These are phyloP conservation scores for Xestia xanthographa DNA, from an alignment of 2,888 invertebrate genomes.

Conservation along the genomic window DNA sequence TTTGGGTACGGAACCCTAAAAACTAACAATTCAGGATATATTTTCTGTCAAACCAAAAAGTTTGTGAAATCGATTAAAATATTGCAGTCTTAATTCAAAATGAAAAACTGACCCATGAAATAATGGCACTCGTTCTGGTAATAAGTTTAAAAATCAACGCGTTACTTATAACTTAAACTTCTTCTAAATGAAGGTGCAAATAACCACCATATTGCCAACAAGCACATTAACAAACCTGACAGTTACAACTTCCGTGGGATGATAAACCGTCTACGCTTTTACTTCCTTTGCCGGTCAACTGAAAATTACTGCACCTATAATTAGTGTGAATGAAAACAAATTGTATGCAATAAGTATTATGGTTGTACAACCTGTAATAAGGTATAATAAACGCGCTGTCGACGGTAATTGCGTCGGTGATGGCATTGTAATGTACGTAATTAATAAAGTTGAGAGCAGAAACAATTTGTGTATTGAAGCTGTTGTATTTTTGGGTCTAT, in stretches of 20 bases:
- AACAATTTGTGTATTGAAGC: constrained; percentile 1
- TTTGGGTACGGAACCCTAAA: no score
- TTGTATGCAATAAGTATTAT: constrained; percentile 52
- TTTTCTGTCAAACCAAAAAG: not conserved
- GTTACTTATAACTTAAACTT: not conserved
- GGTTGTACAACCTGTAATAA: constrained; percentile 50
- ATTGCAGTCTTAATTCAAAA: not conserved
- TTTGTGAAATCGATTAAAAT: not conserved
- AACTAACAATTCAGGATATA: not conserved
- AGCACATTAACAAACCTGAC: constrained; percentile 27
- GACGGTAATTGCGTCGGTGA: constrained; percentile 46
- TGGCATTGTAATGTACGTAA: constrained; percentile 37
- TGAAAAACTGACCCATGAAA: not conserved
- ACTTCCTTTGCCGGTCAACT: constrained; percentile 30
- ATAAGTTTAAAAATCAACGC: not conserved
- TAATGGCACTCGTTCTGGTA: not conserved
- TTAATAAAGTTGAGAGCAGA: constrained; percentile 30
- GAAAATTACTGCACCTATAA: constrained; percentile 51
- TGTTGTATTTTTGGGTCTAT: not conserved
- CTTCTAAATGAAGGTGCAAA: constrained; percentile 15
- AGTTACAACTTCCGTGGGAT: constrained; percentile 44
- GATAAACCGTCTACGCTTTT: constrained; percentile 34
- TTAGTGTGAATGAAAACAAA: constrained; percentile 56
- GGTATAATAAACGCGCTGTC: constrained; percentile 36
- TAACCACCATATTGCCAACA: constrained; percentile 19